Evolutionary conservation across 2,888 invertebrate genomes (phyloP).

Genomic region (Epicampocera succincta): DNA sequence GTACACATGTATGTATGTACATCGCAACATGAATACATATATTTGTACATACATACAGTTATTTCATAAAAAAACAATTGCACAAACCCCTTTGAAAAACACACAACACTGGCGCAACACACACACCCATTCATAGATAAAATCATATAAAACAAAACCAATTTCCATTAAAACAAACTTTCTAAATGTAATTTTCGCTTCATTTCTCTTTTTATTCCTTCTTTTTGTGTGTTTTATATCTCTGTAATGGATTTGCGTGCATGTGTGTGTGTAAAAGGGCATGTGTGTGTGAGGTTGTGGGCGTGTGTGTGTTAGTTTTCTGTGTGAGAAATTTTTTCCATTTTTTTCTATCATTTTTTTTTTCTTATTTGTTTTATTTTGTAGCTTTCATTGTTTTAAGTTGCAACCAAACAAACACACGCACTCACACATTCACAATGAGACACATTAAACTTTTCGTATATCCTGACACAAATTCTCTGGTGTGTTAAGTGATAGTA

Average conservation of each 20-base stretch:
- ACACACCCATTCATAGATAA: slow-evolving; percentile 1
- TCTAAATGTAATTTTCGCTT: slow-evolving; percentile 64
- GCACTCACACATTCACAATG: background rate
- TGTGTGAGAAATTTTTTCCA: slow-evolving; percentile 27
- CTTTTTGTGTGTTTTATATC: background rate
- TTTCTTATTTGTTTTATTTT: slow-evolving; percentile 30
- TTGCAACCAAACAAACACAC: slow-evolving; percentile 12
- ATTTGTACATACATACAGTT: background rate
- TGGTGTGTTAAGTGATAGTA: slow-evolving; percentile 66
- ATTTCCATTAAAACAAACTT: slow-evolving; percentile 65
- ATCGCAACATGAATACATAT: background rate
- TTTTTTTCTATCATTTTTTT: background rate
- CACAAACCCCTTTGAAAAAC: background rate
- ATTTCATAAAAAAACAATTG: background rate
- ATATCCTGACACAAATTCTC: slow-evolving; percentile 65
- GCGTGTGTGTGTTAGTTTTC: background rate
- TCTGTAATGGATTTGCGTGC: background rate
- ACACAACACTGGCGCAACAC: background rate
- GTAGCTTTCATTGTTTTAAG: slow-evolving; percentile 46
- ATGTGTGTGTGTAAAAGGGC: background rate
- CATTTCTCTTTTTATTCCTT: slow-evolving; percentile 29
- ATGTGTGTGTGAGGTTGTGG: background rate
- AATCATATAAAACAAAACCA: slow-evolving; percentile 55
- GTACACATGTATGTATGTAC: background rate
- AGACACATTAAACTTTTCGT: slow-evolving; percentile 4